phyloP scores from a whole-genome alignment of 2,113 vertebrate genomes.

The Phrynocephalus versicolor region DNA sequence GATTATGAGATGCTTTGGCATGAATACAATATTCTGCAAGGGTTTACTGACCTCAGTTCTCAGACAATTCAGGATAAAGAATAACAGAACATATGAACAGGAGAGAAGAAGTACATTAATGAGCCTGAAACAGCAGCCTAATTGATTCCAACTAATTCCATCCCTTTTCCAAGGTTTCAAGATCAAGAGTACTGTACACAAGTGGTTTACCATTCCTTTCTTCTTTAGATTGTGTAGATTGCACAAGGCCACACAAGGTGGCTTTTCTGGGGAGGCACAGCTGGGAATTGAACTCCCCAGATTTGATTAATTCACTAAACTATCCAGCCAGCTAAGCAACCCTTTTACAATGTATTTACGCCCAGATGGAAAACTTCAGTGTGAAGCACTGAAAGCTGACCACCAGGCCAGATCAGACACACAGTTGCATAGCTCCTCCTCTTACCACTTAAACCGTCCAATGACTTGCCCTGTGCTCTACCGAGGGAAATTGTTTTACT shows the following conservation, averaged over 20 bases:
- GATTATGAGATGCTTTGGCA: constrained; percentile 30
- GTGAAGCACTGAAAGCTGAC: constrained; percentile 30
- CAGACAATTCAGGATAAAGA: constrained; percentile 41
- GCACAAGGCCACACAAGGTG: too few species aligned
- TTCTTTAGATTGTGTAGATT: too few species aligned
- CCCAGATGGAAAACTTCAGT: constrained; percentile 58
- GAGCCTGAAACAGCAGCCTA: constrained; percentile 37
- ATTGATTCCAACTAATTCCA: too few species aligned
- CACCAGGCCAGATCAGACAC: constrained; percentile 31
- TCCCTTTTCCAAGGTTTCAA: too few species aligned
- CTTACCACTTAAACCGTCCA: constrained; percentile 40
- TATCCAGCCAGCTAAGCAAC: background rate
- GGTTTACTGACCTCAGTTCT: constrained; percentile 48
- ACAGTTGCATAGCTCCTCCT: constrained; percentile 22
- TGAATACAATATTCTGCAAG: constrained; percentile 43
- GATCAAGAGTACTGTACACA: too few species aligned
- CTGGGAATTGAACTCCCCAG: background rate
- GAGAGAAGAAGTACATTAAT: constrained; percentile 37
- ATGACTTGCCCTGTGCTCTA: constrained; percentile 53
- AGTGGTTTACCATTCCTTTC: too few species aligned
- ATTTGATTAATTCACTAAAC: too few species aligned
- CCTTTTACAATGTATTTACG: constrained; percentile 39
- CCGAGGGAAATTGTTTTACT: constrained; percentile 31
- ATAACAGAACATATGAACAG: constrained; percentile 36
- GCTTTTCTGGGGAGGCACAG: background rate